Evolutionary conservation across 1,140 invertebrate genomes (phyloP).

Genomic region (Drosophila tani): DNA sequence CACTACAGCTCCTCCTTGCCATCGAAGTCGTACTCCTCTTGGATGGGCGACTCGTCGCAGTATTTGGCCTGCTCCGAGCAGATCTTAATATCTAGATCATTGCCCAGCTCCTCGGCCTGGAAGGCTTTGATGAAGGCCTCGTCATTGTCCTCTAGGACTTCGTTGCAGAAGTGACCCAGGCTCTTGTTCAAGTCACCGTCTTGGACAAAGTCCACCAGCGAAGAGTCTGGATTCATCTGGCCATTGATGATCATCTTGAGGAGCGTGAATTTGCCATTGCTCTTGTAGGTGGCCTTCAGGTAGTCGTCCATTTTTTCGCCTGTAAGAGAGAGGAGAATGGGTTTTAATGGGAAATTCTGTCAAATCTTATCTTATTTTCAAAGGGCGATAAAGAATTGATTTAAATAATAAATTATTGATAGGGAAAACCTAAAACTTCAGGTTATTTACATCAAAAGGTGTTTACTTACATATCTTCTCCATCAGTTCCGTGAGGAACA

Average conservation of each 20-base stretch:
- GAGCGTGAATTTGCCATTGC: conserved; percentile 89
- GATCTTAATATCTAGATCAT: conserved; percentile 84
- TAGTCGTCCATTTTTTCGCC: conserved; percentile 91
- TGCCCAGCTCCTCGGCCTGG: conserved; percentile 73
- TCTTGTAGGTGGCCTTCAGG: conserved; percentile 91
- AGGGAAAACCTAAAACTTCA: no score
- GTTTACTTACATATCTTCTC: conserved; percentile 90
- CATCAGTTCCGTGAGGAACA: conserved; percentile 92
- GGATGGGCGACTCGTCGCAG: conserved; percentile 83
- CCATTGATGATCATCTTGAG: conserved; percentile 89
- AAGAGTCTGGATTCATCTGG: conserved; percentile 90
- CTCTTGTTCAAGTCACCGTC: conserved; percentile 93
- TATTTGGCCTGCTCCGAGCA: conserved; percentile 84
- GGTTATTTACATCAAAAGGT: no score
- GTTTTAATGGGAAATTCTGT: neutral
- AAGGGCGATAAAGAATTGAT: neutral
- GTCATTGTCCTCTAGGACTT: conserved; percentile 87
- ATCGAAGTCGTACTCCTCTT: conserved; percentile 84
- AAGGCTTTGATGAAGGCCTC: conserved; percentile 86
- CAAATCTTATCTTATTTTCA: neutral
- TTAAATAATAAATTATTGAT: neutral
- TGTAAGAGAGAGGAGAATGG: conserved; percentile 27
- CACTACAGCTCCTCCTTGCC: conserved; percentile 75
- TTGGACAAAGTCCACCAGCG: conserved; percentile 91
- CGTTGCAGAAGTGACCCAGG: conserved; percentile 90